These are phyloP conservation scores for Ormyrus labotus DNA, from an alignment of 2,888 invertebrate genomes.

Conservation along the genomic window DNA sequence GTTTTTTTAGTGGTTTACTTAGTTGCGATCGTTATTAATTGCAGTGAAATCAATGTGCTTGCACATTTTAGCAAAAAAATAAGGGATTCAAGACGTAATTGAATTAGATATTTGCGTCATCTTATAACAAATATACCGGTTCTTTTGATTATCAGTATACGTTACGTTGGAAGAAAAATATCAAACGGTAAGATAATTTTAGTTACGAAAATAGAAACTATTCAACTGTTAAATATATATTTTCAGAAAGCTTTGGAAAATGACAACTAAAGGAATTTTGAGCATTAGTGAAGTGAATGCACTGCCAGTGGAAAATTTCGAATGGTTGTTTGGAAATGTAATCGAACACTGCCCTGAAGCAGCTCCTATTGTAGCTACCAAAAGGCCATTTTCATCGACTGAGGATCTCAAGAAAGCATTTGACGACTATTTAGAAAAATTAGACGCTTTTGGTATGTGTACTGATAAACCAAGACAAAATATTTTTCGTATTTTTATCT, in stretches of 20 bases:
- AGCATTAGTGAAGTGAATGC: constrained; percentile 78
- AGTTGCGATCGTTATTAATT: too few relatives aligned
- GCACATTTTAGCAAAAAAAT: too few relatives aligned
- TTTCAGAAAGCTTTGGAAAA: constrained; percentile 30
- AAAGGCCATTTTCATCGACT: constrained; percentile 78
- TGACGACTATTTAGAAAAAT: constrained; percentile 78
- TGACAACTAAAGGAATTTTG: constrained; percentile 63
- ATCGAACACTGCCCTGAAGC: constrained; percentile 80
- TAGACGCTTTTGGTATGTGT: constrained; percentile 76
- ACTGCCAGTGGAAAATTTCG: constrained; percentile 78
- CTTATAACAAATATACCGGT: background rate
- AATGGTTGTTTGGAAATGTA: constrained; percentile 80
- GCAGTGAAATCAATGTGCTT: too few relatives aligned
- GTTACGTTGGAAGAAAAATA: too few relatives aligned
- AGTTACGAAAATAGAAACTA: too few relatives aligned
- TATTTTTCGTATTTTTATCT: too few relatives aligned
- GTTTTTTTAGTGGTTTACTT: too few relatives aligned
- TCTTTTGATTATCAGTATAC: too few relatives aligned
- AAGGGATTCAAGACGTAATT: too few relatives aligned
- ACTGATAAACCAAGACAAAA: too few relatives aligned
- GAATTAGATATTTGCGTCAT: too few relatives aligned
- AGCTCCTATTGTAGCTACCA: constrained; percentile 76
- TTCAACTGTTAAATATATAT: background rate
- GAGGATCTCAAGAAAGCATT: constrained; percentile 78
- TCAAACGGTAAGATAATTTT: too few relatives aligned